phyloP scores from a whole-genome alignment of 2,113 vertebrate genomes.

The Rhinogobius similis region DNA sequence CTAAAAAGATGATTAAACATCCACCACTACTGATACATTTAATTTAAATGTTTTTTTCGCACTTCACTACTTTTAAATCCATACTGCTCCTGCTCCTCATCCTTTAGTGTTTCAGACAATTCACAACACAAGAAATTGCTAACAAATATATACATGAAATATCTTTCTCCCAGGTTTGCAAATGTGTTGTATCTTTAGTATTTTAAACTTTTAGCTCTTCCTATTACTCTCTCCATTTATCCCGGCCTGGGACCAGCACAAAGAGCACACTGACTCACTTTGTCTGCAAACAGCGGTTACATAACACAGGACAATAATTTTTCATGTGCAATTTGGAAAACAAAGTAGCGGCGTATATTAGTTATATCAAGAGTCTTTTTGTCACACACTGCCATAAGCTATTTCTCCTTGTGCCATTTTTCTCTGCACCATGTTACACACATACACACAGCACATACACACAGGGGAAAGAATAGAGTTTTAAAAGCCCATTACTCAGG shows the following conservation, averaged over 20 bases:
- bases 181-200: no score
- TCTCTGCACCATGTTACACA: not conserved
- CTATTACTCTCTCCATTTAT: not conserved
- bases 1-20: not conserved
- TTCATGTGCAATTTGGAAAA: slow-evolving; percentile 1
- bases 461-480: slow-evolving; percentile 35
- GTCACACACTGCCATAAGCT: not conserved
- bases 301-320: not conserved
- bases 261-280: not conserved
- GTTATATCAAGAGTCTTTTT: slow-evolving; percentile 1
- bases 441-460: slow-evolving; percentile 1
- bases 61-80: no score
- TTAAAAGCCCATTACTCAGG: slow-evolving; percentile 67
- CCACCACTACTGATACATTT: not conserved
- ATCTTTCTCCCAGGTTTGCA: no score
- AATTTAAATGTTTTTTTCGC: no score
- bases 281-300: not conserved
- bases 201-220: not conserved
- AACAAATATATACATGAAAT: no score
- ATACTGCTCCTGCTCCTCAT: no score
- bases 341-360: not conserved
- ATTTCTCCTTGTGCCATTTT: not conserved
- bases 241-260: not conserved
- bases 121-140: no score
- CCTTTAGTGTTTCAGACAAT: no score